phyloP scores from a whole-genome alignment of 2,113 vertebrate genomes.

The Anas platyrhynchos region DNA sequence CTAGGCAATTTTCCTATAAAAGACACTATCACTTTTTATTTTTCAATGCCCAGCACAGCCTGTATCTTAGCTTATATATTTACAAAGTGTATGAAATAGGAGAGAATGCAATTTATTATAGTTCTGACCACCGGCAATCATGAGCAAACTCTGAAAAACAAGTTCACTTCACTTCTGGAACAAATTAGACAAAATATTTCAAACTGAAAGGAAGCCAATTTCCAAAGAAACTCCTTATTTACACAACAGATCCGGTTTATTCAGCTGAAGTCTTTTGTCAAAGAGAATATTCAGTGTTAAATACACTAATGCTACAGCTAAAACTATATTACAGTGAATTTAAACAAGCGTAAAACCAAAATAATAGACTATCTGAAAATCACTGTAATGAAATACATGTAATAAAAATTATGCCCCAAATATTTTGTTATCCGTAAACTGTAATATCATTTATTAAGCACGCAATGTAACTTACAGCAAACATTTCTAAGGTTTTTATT shows the following conservation, averaged over 20 bases:
- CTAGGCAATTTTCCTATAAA: background rate
- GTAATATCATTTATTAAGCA: background rate
- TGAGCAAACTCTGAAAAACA: background rate
- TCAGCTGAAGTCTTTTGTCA: background rate
- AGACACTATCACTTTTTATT: background rate
- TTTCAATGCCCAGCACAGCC: background rate
- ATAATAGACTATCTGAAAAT: background rate
- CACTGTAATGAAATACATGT: constrained; percentile 3
- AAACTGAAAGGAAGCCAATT: constrained; percentile 33
- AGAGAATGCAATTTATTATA: background rate
- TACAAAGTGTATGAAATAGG: background rate
- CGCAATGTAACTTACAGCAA: background rate
- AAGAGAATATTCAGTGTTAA: background rate
- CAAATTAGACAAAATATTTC: background rate
- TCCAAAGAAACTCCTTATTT: constrained; percentile 27
- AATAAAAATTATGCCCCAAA: background rate
- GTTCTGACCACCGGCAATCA: background rate
- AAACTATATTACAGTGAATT: constrained; percentile 11
- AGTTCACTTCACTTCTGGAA: constrained; percentile 36
- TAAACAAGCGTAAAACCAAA: background rate
- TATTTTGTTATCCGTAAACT: background rate
- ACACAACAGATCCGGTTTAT: background rate
- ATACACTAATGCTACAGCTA: background rate
- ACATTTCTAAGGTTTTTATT: background rate
- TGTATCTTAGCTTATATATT: background rate